Base-by-base conservation (phyloP, 2,888 invertebrate species). In the Rutpela maculata region DNA sequence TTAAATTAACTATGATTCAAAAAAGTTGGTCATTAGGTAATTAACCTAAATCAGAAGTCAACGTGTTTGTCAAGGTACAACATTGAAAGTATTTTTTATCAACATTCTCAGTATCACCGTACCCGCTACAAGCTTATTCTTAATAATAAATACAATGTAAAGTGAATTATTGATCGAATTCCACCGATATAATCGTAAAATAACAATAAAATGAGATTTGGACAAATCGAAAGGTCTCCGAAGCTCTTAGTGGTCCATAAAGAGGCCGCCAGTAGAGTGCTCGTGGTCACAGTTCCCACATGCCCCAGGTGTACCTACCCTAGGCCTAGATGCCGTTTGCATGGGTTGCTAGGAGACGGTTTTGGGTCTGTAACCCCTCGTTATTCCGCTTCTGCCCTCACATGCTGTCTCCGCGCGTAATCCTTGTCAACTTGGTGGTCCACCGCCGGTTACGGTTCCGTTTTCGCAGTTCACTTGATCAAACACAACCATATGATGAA, bases 291-390 rank as follows among this genome's bases (percentile, higher is more conserved):
- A 59, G 65, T 31, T 60, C 74, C 74, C 69, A 62, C 75, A 65
- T 69, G 76, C 80, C 77, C 76, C 78, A 80, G 80, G 78, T 78
- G 78, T 50, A 50, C 74, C 38, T 74, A 68, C 74, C 50, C 67
- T 69, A 74, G 78, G 77, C 83, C 82, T 83, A 85, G 85, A 82
- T 84, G 84, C 76, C 84, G 86, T 87, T 86, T 85, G 85, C 86
- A 84, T 86, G 80, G 78, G 86, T 87, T 86, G 87, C 87, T 85
- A 85, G 83, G 87, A 80, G 79, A 86, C 86, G 82, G 80, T 77
- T 68, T 65, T 43, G 38, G 60, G 62, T 70, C 50, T 60, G 17
- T 22, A n/a, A 31, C 60, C 80, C 83, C 81, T 80, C 77, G 81
- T 83, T 81, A 81, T 81, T 77, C 78, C 68, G 59, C 11, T 7